phyloP scores from a whole-genome alignment of 2,888 invertebrate genomes.

The Lasius platythorax region DNA sequence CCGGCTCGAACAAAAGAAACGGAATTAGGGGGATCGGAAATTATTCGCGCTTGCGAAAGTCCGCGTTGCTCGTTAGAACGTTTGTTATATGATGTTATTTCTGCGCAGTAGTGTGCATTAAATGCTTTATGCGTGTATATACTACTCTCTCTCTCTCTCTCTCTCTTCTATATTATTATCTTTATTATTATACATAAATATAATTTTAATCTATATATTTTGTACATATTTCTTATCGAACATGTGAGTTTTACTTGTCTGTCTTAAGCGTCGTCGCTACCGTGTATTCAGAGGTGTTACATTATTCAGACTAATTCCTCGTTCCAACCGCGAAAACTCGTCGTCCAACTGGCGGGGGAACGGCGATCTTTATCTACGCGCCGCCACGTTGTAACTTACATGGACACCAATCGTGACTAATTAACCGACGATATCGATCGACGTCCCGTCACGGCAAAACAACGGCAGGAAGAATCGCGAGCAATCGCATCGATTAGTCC shows the following conservation, averaged over 20 bases:
- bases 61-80: not conserved
- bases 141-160: too few relatives aligned
- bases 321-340: slow-evolving; percentile 60
- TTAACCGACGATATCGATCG: slow-evolving; percentile 74
- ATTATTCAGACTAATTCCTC: slow-evolving; percentile 26
- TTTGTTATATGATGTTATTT: slow-evolving; percentile 26
- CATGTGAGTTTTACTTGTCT: not conserved
- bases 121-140: not conserved
- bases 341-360: slow-evolving; percentile 55
- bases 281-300: slow-evolving; percentile 7
- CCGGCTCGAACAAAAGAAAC: slow-evolving; percentile 31
- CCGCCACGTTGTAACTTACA: slow-evolving; percentile 69
- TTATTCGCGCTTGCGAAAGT: not conserved
- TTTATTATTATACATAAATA: not conserved
- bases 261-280: not conserved
- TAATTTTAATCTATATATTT: slow-evolving; percentile 1
- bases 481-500: slow-evolving; percentile 59
- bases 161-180: not conserved
- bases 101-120: not conserved
- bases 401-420: slow-evolving; percentile 77
- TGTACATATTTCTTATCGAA: slow-evolving; percentile 8
- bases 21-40: slow-evolving; percentile 21
- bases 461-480: slow-evolving; percentile 74
- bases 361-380: slow-evolving; percentile 64
- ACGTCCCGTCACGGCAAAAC: slow-evolving; percentile 65